A percentile compares a stretch with the other conserved stretches of the same genome.
Conservation (phyloP, 2,888 invertebrate species). For the Blastobasis lacticolella region DNA sequence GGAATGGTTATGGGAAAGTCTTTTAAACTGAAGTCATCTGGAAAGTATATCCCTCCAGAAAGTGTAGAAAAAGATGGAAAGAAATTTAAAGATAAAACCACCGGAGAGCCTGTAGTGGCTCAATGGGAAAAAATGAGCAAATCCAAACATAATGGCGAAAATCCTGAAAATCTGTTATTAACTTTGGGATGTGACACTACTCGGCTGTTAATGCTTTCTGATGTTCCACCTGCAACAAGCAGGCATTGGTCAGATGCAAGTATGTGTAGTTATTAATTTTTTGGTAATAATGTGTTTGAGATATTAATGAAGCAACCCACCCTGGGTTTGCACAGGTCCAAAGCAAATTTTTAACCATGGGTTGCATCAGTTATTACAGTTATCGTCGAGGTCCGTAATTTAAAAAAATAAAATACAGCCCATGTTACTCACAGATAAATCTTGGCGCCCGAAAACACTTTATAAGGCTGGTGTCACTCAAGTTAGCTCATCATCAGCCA, state of each 20-base stretch:
- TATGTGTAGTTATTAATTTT: slow-evolving; percentile 48
- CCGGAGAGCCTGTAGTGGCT: slow-evolving; percentile 79
- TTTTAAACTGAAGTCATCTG: slow-evolving; percentile 81
- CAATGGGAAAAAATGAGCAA: slow-evolving; percentile 99
- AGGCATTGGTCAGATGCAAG: slow-evolving; percentile 92
- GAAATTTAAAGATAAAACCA: slow-evolving; percentile 75
- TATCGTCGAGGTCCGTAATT: background rate
- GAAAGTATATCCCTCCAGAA: slow-evolving; percentile 83
- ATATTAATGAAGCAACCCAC: too few relatives aligned
- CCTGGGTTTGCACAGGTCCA: too few relatives aligned
- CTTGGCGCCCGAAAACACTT: background rate
- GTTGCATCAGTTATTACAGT: too few relatives aligned
- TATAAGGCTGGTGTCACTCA: too few relatives aligned
- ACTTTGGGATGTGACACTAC: slow-evolving; percentile 93
- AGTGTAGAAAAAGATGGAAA: slow-evolving; percentile 77
- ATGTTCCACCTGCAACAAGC: slow-evolving; percentile 91
- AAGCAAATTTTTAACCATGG: too few relatives aligned
- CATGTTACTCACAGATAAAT: background rate
- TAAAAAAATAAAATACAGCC: background rate
- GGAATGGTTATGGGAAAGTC: slow-evolving; percentile 96
- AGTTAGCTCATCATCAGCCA: too few relatives aligned
- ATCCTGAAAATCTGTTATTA: slow-evolving; percentile 86
- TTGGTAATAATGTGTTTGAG: too few relatives aligned
- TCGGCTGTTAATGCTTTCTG: slow-evolving; percentile 89
- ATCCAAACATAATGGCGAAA: slow-evolving; percentile 97